Percentiles rank a stretch among this genome's conserved stretches.
Evolutionary conservation across 2,797 vertebrate genomes (phyloP).

Genomic region (Sebastes umbrosus): DNA sequence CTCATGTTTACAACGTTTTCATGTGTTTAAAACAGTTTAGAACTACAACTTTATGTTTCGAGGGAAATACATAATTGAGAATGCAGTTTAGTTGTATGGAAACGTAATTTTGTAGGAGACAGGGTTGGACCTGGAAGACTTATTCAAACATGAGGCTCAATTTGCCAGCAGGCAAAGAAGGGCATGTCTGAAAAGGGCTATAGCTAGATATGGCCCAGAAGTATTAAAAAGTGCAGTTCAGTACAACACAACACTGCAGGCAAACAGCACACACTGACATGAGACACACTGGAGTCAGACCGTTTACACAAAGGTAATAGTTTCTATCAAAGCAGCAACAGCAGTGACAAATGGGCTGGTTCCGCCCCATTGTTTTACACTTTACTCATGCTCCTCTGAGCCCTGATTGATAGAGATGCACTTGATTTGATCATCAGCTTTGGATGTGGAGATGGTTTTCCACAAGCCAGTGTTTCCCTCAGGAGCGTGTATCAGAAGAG

Average conservation of each 20-base stretch:
- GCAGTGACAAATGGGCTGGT: constrained; percentile 64
- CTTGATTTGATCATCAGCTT: constrained; percentile 24
- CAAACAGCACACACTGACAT: background rate
- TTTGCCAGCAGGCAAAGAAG: background rate
- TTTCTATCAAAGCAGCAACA: constrained; percentile 42
- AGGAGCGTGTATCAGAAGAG: background rate
- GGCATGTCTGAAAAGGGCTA: background rate
- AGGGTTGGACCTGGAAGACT: background rate
- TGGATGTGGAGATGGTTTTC: background rate
- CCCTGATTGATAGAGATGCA: constrained; percentile 41
- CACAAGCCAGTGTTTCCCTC: constrained; percentile 1
- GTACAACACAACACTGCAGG: background rate
- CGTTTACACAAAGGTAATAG: constrained; percentile 46
- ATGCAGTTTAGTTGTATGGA: too few species aligned
- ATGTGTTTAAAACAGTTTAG: fast-evolving
- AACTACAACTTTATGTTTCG: too few species aligned
- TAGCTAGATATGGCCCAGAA: background rate
- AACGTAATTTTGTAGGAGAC: too few species aligned
- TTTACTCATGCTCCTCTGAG: constrained; percentile 36
- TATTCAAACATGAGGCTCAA: background rate
- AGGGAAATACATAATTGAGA: too few species aligned
- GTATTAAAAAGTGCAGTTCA: background rate
- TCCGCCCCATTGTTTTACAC: constrained; percentile 66
- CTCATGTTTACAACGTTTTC: fast-evolving
- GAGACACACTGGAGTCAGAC: background rate